Conservation (phyloP, 2,113 vertebrate genomes). For the Scolopax mira region DNA sequence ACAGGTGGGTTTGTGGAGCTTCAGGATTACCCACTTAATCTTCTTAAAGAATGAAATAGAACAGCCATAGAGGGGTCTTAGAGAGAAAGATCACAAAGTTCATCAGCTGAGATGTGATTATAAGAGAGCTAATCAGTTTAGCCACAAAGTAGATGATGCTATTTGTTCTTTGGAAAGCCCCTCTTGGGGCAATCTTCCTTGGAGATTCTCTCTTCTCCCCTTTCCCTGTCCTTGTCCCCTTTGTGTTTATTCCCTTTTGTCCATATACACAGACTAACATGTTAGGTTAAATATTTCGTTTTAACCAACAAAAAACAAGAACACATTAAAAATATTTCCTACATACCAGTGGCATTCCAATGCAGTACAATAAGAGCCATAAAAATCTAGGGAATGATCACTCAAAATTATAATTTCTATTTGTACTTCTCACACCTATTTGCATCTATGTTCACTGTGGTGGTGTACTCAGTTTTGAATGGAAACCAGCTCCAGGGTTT, state of each 20-base stretch:
- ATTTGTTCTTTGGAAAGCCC: conserved; percentile 30
- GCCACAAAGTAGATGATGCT: conserved; percentile 33
- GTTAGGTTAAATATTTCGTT: not conserved
- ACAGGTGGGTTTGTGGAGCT: conserved; percentile 55
- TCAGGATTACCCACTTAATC: conserved; percentile 57
- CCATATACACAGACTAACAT: not conserved
- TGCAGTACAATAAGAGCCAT: not conserved
- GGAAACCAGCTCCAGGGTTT: not conserved
- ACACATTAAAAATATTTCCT: not conserved
- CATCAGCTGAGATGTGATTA: conserved; percentile 59
- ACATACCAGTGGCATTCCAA: not conserved
- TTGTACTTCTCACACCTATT: not conserved
- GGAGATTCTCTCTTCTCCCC: not conserved
- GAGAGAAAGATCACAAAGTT: conserved; percentile 35
- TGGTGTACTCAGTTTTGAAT: not conserved
- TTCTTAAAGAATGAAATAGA: conserved; percentile 54
- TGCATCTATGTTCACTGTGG: not conserved
- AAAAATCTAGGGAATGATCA: not conserved
- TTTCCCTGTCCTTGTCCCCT: not conserved
- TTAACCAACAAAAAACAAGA: not conserved
- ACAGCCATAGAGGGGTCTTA: conserved; percentile 7
- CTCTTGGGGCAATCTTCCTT: not conserved
- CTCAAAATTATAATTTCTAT: not conserved
- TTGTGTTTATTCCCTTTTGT: not conserved
- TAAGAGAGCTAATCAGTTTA: conserved; percentile 61